A percentile compares a stretch with the other conserved stretches of the same genome.
Conservation (phyloP, 2,888 invertebrate species). For the Cremastinae sp. region DNA sequence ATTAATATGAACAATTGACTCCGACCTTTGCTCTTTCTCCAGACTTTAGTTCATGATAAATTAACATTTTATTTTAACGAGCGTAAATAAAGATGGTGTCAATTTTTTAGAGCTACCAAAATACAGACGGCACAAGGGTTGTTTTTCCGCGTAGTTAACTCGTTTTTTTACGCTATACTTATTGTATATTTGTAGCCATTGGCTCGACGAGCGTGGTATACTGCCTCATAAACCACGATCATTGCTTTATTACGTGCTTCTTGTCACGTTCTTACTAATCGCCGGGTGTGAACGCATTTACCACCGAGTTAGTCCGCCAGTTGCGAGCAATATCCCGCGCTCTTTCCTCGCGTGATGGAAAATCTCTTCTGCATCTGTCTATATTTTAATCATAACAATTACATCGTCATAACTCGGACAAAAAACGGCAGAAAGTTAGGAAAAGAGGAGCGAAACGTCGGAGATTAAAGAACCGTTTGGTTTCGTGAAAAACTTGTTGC, state of each 20-base stretch:
- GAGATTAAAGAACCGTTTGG: neutral
- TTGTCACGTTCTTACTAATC: slow-evolving; percentile 76
- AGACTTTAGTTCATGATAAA: slow-evolving; percentile 21
- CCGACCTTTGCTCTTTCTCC: no score
- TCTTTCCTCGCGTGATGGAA: slow-evolving; percentile 53
- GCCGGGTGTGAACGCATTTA: slow-evolving; percentile 77
- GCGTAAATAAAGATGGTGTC: neutral
- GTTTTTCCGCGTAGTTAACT: neutral
- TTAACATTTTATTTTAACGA: no score
- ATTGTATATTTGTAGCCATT: slow-evolving; percentile 12
- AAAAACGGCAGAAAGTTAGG: slow-evolving; percentile 2
- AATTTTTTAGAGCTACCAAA: no score
- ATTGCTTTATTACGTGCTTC: slow-evolving; percentile 77
- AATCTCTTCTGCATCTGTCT: slow-evolving; percentile 15
- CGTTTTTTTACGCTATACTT: neutral
- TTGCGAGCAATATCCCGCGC: slow-evolving; percentile 38
- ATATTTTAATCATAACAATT: slow-evolving; percentile 35
- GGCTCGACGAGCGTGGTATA: slow-evolving; percentile 70
- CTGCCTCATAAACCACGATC: slow-evolving; percentile 77
- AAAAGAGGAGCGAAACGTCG: neutral
- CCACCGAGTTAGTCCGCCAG: slow-evolving; percentile 66
- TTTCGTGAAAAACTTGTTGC: slow-evolving; percentile 7
- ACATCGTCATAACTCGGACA: neutral
- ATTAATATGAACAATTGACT: no score
- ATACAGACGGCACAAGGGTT: no score